phyloP scores from a whole-genome alignment of 2,888 invertebrate species.

The Patella depressa region DNA sequence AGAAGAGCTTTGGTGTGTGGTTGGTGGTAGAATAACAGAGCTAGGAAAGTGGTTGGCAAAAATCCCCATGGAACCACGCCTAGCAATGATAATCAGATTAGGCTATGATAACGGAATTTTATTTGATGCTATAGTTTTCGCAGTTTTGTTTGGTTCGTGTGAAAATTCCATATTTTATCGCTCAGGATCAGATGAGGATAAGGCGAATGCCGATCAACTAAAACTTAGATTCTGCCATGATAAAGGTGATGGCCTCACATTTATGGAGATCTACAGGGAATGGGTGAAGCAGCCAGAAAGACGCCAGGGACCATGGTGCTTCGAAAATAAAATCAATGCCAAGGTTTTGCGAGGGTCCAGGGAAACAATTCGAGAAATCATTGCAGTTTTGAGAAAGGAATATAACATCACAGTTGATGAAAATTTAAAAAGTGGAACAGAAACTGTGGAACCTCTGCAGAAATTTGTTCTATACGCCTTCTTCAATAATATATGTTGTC shows the following conservation, averaged over 20 bases:
- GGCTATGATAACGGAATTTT: constrained; percentile 48
- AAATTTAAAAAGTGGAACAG: constrained; percentile 34
- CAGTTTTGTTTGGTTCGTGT: constrained; percentile 55
- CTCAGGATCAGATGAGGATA: constrained; percentile 52
- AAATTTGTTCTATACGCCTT: constrained; percentile 53
- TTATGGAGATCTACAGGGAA: constrained; percentile 54
- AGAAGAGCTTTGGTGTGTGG: constrained; percentile 57
- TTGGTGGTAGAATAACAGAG: constrained; percentile 54
- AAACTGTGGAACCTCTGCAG: constrained; percentile 37
- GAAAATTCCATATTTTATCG: constrained; percentile 64
- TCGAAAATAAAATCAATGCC: constrained; percentile 66
- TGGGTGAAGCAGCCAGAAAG: constrained; percentile 54
- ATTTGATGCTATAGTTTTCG: constrained; percentile 59
- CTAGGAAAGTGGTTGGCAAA: constrained; percentile 62
- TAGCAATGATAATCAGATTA: constrained; percentile 52
- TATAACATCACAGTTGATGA: constrained; percentile 33
- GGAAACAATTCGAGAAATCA: constrained; percentile 53
- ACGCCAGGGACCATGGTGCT: constrained; percentile 60
- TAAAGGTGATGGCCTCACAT: constrained; percentile 62
- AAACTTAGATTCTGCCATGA: constrained; percentile 59
- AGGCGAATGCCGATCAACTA: constrained; percentile 50
- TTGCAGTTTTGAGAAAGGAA: constrained; percentile 47
- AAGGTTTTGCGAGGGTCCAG: constrained; percentile 59
- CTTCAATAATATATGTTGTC: constrained; percentile 51
- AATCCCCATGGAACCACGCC: constrained; percentile 63